Base-by-base conservation (phyloP, 2,888 invertebrate species). In the Fragum sueziense region DNA sequence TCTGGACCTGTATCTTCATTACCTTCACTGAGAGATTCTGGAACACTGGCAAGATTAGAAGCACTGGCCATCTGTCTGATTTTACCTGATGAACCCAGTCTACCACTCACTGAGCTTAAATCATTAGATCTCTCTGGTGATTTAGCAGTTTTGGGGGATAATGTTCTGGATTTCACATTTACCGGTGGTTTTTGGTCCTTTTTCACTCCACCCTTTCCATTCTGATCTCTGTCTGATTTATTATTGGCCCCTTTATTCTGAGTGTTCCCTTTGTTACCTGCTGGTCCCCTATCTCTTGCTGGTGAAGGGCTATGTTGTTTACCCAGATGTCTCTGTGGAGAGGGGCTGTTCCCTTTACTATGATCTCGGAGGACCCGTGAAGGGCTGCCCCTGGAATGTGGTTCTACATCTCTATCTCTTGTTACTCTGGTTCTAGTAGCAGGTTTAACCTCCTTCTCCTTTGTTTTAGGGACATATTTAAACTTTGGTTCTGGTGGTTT, bases 41-140 rank as follows among this genome's bases (percentile, higher is more conserved):
- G 91, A 29, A 91, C 91, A 87, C 88, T 91, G 22, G 90, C 89
- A 52, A 91, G 79, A 75, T 88, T 89, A 11, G 88, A 86, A 62
- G 87, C 87, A 82, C 91, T 90, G 37, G 86, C 77, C 29, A 88
- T 83, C 57, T 88, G 87, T 68, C 87, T 75, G n/a, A 74, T 52
- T 51, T 70, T 81, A 22, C 65, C 65, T 65, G 76, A 73, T 51
- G 71, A 77, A 54, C 74, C 70, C 47, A 57, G 22, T 34, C 79
- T 65, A 9, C 25, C 72, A 54, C 52, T 27, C 27, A 51, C 69
- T 41, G 75, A 47, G 72, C 74, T 67, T 27, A 65, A 31, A 47
- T 70, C 31, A 29, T 33, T 54, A 22, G 77, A 57, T 65, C 78
- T 80, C 25, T 84, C 78, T 31, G 83, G 80, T 14, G 83, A 80